phyloP scores from a whole-genome alignment of 2,113 vertebrate genomes.

The Melospiza melodia region DNA sequence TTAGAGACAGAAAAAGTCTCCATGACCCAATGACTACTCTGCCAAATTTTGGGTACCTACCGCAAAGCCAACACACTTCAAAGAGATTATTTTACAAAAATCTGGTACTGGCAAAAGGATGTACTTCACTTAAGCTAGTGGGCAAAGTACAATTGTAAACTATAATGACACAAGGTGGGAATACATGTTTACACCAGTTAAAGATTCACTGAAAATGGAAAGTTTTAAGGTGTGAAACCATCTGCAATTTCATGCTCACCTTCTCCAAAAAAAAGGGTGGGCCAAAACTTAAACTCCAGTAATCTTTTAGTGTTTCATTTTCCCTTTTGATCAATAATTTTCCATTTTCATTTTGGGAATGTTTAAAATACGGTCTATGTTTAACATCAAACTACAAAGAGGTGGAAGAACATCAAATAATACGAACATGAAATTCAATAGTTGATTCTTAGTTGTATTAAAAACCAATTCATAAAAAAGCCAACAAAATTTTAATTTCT shows the following conservation, averaged over 20 bases:
- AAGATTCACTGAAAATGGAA: not conserved
- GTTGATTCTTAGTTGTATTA: not conserved
- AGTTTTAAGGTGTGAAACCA: rapidly evolving
- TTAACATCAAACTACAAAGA: not conserved
- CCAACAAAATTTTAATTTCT: rapidly evolving
- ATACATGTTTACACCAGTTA: not conserved
- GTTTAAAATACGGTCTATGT: not conserved
- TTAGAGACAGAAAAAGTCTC: not conserved
- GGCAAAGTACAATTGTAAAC: not conserved
- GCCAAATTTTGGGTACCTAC: not conserved
- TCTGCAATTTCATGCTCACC: not conserved
- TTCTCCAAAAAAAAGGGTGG: rapidly evolving
- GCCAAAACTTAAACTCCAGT: not conserved
- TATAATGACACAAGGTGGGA: not conserved
- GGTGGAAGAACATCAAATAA: not conserved
- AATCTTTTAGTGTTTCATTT: not conserved
- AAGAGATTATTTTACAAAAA: not conserved
- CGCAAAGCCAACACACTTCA: not conserved
- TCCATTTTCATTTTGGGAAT: not conserved
- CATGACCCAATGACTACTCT: not conserved
- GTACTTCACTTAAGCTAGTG: not conserved
- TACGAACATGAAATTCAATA: not conserved
- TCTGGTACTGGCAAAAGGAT: not conserved
- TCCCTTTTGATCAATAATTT: not conserved
- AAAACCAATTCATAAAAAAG: not conserved